Conservation (phyloP, 2,113 vertebrate genomes). For the Tychaedon coryphoeus region DNA sequence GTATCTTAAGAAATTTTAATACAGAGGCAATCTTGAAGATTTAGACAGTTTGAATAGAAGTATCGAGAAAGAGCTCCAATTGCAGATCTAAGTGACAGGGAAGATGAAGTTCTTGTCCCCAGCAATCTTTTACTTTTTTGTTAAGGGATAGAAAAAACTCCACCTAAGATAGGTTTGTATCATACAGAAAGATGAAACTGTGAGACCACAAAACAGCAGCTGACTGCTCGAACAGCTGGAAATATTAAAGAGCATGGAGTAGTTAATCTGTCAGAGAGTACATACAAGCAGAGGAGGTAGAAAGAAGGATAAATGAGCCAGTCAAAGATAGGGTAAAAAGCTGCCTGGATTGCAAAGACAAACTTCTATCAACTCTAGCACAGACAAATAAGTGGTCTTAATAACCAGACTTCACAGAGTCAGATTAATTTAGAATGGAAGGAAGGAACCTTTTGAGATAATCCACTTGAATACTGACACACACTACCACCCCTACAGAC, state of each 20-base stretch:
- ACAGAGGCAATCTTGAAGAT: conserved; percentile 31
- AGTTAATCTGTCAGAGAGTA: background rate
- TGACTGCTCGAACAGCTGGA: background rate
- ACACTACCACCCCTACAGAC: no score
- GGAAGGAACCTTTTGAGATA: background rate
- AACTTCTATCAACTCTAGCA: background rate
- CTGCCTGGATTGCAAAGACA: background rate
- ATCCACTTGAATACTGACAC: background rate
- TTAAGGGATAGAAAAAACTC: background rate
- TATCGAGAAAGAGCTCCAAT: conserved; percentile 30
- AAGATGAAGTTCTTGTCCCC: background rate
- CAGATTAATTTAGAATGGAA: background rate
- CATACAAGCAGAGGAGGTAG: background rate
- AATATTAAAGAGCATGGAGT: background rate
- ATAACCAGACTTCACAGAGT: background rate
- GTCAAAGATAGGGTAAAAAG: background rate
- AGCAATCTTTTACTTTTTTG: background rate
- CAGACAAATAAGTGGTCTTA: background rate
- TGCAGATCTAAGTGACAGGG: conserved; percentile 5
- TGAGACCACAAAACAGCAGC: background rate
- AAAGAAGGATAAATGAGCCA: background rate
- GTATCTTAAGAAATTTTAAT: conserved; percentile 37
- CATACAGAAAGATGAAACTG: background rate
- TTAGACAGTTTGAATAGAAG: conserved; percentile 37
- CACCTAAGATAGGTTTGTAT: background rate